These are phyloP conservation scores for Candoia aspera DNA, from an alignment of 2,113 vertebrate species.

Conservation along the genomic window DNA sequence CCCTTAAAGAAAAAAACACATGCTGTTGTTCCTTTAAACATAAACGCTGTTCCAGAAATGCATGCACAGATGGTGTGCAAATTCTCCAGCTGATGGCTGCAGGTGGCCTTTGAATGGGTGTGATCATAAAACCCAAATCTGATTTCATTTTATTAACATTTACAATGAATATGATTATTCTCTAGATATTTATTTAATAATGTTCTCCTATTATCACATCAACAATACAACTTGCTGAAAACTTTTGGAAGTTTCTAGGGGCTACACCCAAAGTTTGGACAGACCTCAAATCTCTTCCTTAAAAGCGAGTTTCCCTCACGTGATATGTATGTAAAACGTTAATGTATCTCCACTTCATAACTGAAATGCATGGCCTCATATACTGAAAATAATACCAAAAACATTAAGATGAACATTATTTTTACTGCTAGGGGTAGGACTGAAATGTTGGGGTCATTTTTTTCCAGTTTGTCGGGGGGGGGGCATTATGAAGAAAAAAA, in stretches of 20 bases:
- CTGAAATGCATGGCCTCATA: not conserved
- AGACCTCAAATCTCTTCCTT: not conserved
- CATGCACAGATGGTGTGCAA: not conserved
- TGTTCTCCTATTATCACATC: not conserved
- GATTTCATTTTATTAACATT: not conserved
- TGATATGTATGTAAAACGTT: not conserved
- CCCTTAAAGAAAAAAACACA: constrained; percentile 73
- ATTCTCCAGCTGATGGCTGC: not conserved
- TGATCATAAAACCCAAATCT: not conserved
- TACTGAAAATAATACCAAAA: not conserved
- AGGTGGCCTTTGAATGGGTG: not conserved
- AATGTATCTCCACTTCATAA: not conserved
- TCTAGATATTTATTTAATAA: not conserved
- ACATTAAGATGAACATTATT: not conserved
- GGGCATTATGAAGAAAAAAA: not conserved
- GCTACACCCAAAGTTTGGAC: not conserved
- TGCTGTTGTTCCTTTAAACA: not conserved
- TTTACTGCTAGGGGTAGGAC: not conserved
- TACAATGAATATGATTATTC: not conserved
- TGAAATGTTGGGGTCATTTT: not conserved
- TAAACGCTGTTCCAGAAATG: not conserved
- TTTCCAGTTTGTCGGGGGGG: not conserved
- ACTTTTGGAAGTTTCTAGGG: not conserved
- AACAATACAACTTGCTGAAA: not conserved
- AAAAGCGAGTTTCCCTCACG: not conserved